Base-by-base conservation (phyloP, 2,888 invertebrate species). In the Parascotia fuliginaria region DNA sequence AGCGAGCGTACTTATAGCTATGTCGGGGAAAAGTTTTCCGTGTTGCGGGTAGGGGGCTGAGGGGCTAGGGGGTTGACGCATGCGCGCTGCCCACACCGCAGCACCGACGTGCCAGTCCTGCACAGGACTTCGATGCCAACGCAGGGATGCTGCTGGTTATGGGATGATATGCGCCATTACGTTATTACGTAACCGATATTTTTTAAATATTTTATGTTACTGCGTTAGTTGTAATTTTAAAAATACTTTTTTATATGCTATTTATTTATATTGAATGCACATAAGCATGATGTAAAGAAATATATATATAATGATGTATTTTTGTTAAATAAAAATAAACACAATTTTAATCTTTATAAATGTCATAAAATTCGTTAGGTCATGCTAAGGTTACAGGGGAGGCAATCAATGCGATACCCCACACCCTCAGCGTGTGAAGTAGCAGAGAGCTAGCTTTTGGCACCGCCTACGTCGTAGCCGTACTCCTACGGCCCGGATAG, bases 1-100 rank as follows among this genome's bases (percentile, higher is more conserved):
- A 85, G 81, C 77, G 79, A 78, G 77, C 73, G 77, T 85, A 81
- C 78, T 83, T 91, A 87, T 92, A 91, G 87, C 87, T 92, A 87
- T 91, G 89, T 92, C 67, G 77, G 87, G 86, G 89, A 91, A 92
- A 92, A 92, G 91, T 92, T 92, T 92, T 91, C 89, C 92, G 89
- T 92, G 90, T 91, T 90, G 90, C 91, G 90, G 91, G 91, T 70
- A 73, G 87, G 75, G 81, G 81, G 73, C 50, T 53, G 72, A 63
- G 77, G 81, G 73, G 78, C 75, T 61, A 41, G 69, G 60, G 70
- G 78, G 62, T 70, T n/a, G 75, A 64, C 91, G 91, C 91, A 87
- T 89, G 92, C 91, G 90, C 85, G 68, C n/a, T 40, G 7, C 16
- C 29, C 36, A 33, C 68, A 68, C 87, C 81, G 85, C 86, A 85